Base-by-base conservation (phyloP, 2,888 invertebrate genomes). In the Volucella bombylans region DNA sequence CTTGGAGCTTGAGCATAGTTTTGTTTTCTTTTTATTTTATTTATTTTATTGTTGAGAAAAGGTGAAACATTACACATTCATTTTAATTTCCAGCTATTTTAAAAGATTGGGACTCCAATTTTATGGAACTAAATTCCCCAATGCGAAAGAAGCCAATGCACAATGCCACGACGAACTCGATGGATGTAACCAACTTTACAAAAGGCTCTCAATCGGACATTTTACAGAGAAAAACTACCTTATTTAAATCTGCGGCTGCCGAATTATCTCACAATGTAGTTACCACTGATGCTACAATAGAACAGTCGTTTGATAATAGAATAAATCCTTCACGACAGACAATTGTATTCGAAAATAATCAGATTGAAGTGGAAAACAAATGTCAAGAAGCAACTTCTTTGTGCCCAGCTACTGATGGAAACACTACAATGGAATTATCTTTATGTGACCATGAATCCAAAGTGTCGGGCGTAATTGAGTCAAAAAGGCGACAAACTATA, bases 141-240 rank as follows among this genome's bases (percentile, higher is more conserved):
- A 9, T 83, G 39, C 73, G 74, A 6, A 83, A 83, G 10, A 83
- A 76, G 59, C 49, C 64, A 45, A 83, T 83, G 83, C 55, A 64
- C 18, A 67, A 61, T 8, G 14, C 49, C 9, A 49, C 45, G 11
- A 31, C 41, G 14, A 76, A 55, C 10, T 14, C 65, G 23, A 83
- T 80, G 80, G 71, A 83, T 2, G 45, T 67, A 18, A 67, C 80
- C 1, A 49, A 18, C 3, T 31, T 47, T 12, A 3, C 6, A 0
- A 3, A 41, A 6, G 31, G 12, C 0, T 12, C 31, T 10, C 64
- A 57, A 49, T 18, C 1, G 2, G 39, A 54, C 10, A 10, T 47
- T 18, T 57, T 9, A 1, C 23, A 43, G 49, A 45, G 64, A 2
- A 45, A 57, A 43, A 82, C 81, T 6, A 65, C 74, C 45, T 14